Base-by-base conservation (phyloP, 2,888 invertebrate genomes). In the Aproaerema taeniolella region DNA sequence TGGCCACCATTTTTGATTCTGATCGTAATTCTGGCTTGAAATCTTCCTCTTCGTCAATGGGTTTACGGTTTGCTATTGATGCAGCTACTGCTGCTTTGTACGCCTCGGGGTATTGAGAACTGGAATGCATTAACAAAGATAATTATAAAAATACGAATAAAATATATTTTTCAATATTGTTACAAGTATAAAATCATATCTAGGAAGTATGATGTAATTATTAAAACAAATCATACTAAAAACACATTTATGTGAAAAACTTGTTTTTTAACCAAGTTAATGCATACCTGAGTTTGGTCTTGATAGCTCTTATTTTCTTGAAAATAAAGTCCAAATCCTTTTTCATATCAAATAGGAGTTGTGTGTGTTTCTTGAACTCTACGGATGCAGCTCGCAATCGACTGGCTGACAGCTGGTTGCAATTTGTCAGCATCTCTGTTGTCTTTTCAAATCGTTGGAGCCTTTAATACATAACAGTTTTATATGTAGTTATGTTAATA, bases 371-470 rank as follows among this genome's bases (percentile, higher is more conserved):
- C 61, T 94, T 95, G 58, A 98, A 97, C 64, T 99, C 98, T 0
- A 91, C 91, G 6, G 91, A 92, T 0, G 97, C 96, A 12, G 91
- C 91, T 61, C 96, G 94, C 38, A 96, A 89, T 8, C 99, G 90
- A 47, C 93, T 93, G 2, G 94, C 92, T 1, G 98, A 96, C n/a
- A 99, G 76, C 11, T 95, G 94, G 74, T 98, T 98, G 69, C 98
- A 98, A 72, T 98, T 99, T 7, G 96, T 93, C 17, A 99, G 82
- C 99, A 99, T 99, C 86, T 99, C 99, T 65, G 99, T 99, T 0
- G 99, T 99, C 76, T 99, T 99, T 67, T 99, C 99, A 82, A 98
- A 99, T 39, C 98, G 89, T 61, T 96, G 95, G 15, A 99, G 74
- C 95, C 97, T 97, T 65, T 1, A 88, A 80, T 5, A 20, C 20